These are phyloP conservation scores for Phrynocephalus vlangalii DNA, from an alignment of 2,797 vertebrate genomes.

Conservation along the genomic window DNA sequence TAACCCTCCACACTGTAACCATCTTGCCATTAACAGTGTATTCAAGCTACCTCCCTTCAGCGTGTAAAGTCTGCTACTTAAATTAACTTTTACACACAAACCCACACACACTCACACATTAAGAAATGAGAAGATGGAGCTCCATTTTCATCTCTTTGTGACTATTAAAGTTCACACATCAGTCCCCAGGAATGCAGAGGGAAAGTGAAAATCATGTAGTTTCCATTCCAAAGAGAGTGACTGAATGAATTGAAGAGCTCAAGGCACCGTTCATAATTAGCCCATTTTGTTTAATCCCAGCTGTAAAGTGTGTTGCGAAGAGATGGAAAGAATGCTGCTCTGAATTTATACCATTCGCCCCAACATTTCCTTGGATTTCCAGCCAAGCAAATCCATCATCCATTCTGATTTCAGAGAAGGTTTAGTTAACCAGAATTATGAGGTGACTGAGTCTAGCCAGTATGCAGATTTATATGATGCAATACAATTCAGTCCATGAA, in stretches of 20 bases:
- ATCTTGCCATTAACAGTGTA: conserved; percentile 46
- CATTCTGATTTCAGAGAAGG: conserved; percentile 50
- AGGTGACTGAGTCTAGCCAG: conserved; percentile 37
- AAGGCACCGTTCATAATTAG: conserved; percentile 45
- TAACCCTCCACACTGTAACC: background rate
- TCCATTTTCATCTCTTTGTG: conserved; percentile 49
- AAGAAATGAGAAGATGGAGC: conserved; percentile 60
- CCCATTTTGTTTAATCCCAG: conserved; percentile 52
- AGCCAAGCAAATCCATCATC: conserved; percentile 60
- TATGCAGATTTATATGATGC: conserved; percentile 56
- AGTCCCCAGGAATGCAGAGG: conserved; percentile 53
- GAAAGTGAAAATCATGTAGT: conserved; percentile 47
- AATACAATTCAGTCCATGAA: conserved; percentile 49
- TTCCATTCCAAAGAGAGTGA: conserved; percentile 50
- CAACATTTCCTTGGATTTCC: conserved; percentile 29
- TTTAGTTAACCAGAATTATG: conserved; percentile 63
- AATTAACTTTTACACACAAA: conserved; percentile 13
- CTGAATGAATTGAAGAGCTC: conserved; percentile 40
- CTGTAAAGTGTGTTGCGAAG: conserved; percentile 41
- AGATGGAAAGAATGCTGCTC: conserved; percentile 53
- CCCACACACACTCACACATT: background rate
- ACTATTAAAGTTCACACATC: conserved; percentile 39
- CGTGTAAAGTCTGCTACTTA: conserved; percentile 41
- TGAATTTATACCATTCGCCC: conserved; percentile 59
- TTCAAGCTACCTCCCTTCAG: background rate